Evolutionary conservation across 2,113 vertebrate species (phyloP).

Genomic region (Xerus inauris): DNA sequence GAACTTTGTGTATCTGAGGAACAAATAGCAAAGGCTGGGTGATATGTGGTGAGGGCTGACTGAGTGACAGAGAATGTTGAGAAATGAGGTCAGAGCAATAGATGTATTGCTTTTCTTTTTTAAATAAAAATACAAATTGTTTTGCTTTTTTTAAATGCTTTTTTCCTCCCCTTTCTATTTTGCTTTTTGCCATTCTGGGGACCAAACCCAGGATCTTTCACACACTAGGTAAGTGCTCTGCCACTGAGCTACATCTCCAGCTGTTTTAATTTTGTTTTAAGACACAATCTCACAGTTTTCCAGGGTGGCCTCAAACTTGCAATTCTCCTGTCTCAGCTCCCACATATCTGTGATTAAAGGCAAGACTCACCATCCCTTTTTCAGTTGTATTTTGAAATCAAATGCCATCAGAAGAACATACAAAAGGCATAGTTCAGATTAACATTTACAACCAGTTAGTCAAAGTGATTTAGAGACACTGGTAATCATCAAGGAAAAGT

Average conservation of each 20-base stretch:
- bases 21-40: background rate
- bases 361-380: no score
- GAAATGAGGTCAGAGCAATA: background rate
- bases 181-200: no score
- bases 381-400: background rate
- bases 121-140: conserved; percentile 6
- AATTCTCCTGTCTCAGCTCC: no score
- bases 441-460: background rate
- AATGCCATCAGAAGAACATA: background rate
- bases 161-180: background rate
- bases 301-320: no score
- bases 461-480: background rate
- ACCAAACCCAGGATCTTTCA: no score
- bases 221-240: no score
- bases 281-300: no score
- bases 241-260: no score
- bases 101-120: background rate
- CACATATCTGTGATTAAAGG: no score
- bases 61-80: background rate
- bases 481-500: background rate
- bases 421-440: background rate
- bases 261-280: no score
- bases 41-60: background rate
- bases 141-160: background rate
- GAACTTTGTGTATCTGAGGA: background rate